These are phyloP conservation scores for Calliphora vicina DNA, from an alignment of 1,140 invertebrate species.

Conservation along the genomic window DNA sequence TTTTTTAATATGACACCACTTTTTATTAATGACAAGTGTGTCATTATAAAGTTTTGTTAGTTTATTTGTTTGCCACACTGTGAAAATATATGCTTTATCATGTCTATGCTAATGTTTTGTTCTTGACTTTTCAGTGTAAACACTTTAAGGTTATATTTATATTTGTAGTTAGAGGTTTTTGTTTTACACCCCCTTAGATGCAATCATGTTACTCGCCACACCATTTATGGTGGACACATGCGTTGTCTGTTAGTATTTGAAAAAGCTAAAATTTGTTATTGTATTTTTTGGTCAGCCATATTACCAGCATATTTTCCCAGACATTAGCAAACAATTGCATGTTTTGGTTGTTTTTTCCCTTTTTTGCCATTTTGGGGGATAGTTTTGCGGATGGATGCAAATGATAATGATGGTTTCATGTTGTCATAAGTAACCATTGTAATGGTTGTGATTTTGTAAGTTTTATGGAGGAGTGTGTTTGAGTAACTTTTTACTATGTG, in stretches of 20 bases:
- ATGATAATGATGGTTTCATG: constrained; percentile 26
- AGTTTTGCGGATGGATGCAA: constrained; percentile 17
- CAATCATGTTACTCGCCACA: background rate
- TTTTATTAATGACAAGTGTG: background rate
- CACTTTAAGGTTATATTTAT: no score
- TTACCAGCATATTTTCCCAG: constrained; percentile 28
- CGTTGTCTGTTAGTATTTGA: background rate
- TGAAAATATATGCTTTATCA: background rate
- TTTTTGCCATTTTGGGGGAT: background rate
- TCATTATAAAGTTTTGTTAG: background rate
- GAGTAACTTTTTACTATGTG: background rate
- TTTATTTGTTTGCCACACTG: background rate
- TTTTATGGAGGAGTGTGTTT: background rate
- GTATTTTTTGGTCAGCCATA: constrained; percentile 32
- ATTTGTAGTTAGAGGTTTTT: background rate
- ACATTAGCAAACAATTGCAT: constrained; percentile 26
- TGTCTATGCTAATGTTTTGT: background rate
- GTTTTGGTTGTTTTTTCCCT: background rate
- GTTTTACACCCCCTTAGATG: background rate
- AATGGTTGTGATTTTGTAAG: background rate
- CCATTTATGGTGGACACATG: constrained; percentile 4
- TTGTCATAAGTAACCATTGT: constrained; percentile 14
- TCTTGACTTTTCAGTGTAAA: no score
- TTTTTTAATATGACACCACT: background rate
- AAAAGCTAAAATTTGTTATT: constrained; percentile 20